Conservation (phyloP, 1,140 invertebrate species). For the Apis dorsata region DNA sequence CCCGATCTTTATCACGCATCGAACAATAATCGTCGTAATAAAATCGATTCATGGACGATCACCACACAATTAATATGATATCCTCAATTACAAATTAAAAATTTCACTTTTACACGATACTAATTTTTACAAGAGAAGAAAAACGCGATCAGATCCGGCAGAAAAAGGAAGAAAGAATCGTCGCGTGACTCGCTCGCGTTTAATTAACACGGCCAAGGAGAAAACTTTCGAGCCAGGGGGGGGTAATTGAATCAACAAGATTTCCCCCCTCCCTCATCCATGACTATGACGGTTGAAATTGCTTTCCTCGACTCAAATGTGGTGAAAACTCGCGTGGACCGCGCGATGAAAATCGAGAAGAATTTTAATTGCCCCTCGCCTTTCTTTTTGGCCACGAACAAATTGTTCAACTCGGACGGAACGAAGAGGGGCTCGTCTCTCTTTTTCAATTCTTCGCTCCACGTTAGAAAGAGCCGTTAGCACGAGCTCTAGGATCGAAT, state of each 20-base stretch:
- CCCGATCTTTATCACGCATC: no score
- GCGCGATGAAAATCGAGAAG: neutral
- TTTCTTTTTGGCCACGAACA: neutral
- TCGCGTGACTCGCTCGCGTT: neutral
- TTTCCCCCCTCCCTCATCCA: neutral
- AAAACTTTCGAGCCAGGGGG: neutral
- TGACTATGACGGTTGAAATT: neutral
- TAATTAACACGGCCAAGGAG: neutral
- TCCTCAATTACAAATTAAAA: no score
- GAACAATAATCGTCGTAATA: no score
- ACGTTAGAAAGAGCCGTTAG: neutral
- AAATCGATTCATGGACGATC: no score
- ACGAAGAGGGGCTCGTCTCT: no score
- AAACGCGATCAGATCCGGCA: no score
- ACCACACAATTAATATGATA: no score
- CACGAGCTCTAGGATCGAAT: neutral
- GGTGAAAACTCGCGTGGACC: neutral
- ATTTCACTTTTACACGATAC: no score
- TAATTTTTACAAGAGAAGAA: no score
- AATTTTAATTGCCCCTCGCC: neutral
- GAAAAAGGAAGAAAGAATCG: neutral
- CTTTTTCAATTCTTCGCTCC: neutral
- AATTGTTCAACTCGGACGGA: conserved; percentile 5
- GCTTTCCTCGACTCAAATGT: neutral
- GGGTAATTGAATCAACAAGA: neutral